Conservation (phyloP, 2,888 invertebrate species). For the Harmothoe impar region DNA sequence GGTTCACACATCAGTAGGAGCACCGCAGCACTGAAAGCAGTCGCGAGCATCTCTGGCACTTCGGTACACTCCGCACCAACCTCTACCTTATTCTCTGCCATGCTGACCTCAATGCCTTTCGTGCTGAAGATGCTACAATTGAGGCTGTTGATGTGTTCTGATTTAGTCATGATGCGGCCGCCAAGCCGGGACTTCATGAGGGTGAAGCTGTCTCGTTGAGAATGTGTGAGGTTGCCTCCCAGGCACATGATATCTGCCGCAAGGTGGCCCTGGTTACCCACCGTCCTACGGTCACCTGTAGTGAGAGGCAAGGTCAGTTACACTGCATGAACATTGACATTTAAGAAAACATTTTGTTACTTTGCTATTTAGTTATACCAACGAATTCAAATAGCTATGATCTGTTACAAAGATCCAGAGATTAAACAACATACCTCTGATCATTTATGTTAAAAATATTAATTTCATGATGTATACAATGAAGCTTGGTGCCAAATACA, state of each 20-base stretch:
- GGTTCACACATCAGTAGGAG: conserved; percentile 17
- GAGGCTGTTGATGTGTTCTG: neutral
- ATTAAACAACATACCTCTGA: no score
- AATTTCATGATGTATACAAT: no score
- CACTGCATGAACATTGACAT: neutral
- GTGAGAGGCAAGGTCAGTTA: neutral
- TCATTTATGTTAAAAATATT: no score
- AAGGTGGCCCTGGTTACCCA: neutral
- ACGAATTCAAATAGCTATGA: no score
- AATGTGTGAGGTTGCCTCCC: neutral
- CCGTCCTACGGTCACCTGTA: neutral
- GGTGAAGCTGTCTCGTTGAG: neutral
- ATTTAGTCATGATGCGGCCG: no score
- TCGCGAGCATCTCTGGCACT: neutral
- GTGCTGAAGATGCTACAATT: neutral
- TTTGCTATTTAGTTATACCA: no score
- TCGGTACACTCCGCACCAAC: neutral
- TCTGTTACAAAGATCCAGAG: no score
- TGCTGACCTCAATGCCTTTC: neutral
- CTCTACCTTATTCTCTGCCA: neutral
- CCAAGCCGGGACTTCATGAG: neutral
- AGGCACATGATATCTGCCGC: neutral
- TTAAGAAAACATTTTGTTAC: neutral
- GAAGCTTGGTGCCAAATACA: no score
- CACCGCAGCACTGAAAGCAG: neutral